Evolutionary conservation across 1,140 invertebrate genomes (phyloP).

Genomic region (Idris sp.): DNA sequence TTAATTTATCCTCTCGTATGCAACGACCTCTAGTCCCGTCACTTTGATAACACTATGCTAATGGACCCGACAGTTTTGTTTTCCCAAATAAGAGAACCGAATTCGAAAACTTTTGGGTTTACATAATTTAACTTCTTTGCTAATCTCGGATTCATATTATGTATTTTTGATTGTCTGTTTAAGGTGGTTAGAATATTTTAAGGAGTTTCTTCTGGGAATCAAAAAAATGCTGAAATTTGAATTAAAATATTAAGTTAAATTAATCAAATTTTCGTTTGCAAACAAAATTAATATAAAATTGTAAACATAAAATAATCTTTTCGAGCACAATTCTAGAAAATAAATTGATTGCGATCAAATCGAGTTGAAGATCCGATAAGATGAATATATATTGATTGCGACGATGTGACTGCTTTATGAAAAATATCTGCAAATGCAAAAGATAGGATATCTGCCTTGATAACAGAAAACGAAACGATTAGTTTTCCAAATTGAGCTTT

Average conservation of each 20-base stretch:
- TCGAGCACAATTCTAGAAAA: no score
- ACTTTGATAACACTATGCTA: neutral
- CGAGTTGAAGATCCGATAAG: constrained; percentile 56
- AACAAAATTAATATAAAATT: no score
- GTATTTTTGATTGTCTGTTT: no score
- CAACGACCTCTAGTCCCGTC: constrained; percentile 27
- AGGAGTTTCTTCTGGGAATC: no score
- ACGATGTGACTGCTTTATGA: constrained; percentile 62
- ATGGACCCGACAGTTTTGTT: neutral
- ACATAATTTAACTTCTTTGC: no score
- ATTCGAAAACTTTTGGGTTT: no score
- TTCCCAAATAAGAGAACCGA: no score
- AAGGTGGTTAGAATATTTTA: no score
- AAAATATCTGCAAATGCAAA: constrained; percentile 58
- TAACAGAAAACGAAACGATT: constrained; percentile 59
- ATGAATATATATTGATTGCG: constrained; percentile 61
- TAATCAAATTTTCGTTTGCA: neutral
- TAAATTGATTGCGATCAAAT: constrained; percentile 57
- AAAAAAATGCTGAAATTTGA: no score
- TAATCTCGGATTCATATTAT: no score
- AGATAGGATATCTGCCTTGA: constrained; percentile 54
- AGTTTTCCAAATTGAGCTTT: constrained; percentile 49
- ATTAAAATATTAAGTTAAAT: no score
- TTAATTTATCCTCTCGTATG: constrained; percentile 47
- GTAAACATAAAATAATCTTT: no score